These are phyloP conservation scores for Buceros bicornis DNA, from an alignment of 2,797 vertebrate genomes.

Conservation along the genomic window DNA sequence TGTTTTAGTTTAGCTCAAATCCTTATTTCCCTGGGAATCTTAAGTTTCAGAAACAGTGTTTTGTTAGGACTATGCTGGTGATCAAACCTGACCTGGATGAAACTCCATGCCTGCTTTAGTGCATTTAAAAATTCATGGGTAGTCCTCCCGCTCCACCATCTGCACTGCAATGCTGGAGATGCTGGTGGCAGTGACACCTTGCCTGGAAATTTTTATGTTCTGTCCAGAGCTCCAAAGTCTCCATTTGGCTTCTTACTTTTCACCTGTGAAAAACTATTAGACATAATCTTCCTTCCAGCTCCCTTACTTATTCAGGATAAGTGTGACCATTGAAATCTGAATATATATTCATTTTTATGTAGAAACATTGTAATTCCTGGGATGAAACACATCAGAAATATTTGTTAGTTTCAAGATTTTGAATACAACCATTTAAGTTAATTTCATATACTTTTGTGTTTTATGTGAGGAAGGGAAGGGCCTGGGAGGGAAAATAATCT, in stretches of 20 bases:
- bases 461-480: background rate
- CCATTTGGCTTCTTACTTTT: background rate
- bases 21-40: constrained; percentile 13
- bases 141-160: background rate
- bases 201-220: background rate
- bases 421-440: background rate
- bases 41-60: background rate
- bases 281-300: background rate
- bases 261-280: background rate
- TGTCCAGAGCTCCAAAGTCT: background rate
- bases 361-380: background rate
- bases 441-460: background rate
- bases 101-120: background rate
- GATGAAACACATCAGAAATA: background rate
- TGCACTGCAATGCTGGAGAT: background rate
- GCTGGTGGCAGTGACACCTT: background rate
- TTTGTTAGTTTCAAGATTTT: background rate
- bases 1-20: constrained; percentile 16
- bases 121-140: background rate
- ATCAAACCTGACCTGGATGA: background rate
- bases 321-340: background rate
- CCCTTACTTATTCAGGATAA: background rate
- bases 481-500: background rate
- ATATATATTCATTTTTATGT: background rate
- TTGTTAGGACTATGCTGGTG: background rate